Percentiles rank a stretch among this genome's conserved stretches.
phyloP scores from a whole-genome alignment of 2,797 vertebrate genomes.

The Pangasius djambal region DNA sequence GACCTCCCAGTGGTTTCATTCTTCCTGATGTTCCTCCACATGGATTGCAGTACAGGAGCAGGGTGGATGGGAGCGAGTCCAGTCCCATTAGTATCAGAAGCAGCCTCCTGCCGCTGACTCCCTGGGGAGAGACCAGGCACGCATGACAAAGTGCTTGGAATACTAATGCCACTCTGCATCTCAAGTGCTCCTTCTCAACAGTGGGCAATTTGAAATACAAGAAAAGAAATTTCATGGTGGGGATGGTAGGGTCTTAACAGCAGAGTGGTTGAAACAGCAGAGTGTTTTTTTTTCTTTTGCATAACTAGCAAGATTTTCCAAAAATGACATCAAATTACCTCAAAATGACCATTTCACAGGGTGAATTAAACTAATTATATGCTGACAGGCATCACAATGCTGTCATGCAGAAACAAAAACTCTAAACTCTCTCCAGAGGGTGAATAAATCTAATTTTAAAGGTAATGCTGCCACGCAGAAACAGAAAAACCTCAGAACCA shows the following conservation, averaged over 20 bases:
- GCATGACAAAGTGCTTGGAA: constrained; percentile 30
- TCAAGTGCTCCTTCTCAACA: constrained; percentile 20
- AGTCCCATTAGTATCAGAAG: constrained; percentile 42
- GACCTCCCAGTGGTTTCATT: constrained; percentile 7
- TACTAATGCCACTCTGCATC: constrained; percentile 24
- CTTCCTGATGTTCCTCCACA: constrained; percentile 19
- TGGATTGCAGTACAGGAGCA: not conserved
- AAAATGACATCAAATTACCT: not conserved
- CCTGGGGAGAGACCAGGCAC: constrained; percentile 32
- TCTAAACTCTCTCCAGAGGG: not conserved
- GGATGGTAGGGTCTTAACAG: not conserved
- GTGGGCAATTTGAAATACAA: not conserved
- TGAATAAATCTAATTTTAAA: not conserved
- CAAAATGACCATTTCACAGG: not conserved
- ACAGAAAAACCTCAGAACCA: not conserved
- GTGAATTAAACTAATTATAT: not conserved
- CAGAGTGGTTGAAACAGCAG: not conserved
- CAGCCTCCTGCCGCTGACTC: constrained; percentile 34
- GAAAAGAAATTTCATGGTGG: not conserved
- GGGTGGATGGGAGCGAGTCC: constrained; percentile 21
- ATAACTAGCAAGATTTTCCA: not conserved
- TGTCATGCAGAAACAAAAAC: not conserved
- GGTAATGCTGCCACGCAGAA: not conserved
- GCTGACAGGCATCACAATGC: not conserved
- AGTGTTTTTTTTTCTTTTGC: not conserved